phyloP scores from a whole-genome alignment of 1,140 invertebrate genomes.

The Brachionus asplanchnoidis region DNA sequence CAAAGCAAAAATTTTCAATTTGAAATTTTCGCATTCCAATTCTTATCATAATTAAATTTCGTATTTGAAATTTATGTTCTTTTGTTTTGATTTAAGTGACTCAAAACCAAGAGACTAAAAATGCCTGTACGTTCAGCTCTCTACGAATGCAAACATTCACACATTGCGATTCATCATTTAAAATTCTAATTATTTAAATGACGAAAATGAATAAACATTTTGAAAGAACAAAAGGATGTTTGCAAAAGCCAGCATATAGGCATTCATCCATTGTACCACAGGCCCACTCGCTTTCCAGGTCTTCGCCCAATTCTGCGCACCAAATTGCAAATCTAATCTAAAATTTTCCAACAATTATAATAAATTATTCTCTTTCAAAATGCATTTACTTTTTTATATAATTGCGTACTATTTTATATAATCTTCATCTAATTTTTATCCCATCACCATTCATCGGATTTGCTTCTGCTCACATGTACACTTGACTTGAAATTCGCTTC shows the following conservation, averaged over 20 bases:
- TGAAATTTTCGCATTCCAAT: neutral
- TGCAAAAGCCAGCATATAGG: neutral
- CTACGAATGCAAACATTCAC: neutral
- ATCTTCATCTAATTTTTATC: slow-evolving; percentile 12
- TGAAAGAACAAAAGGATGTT: neutral
- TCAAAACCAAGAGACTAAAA: slow-evolving; percentile 13
- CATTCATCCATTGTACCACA: neutral
- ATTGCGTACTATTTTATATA: slow-evolving; percentile 30
- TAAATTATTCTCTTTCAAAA: neutral
- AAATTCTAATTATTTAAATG: neutral
- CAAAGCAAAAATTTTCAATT: neutral
- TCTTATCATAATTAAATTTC: slow-evolving; percentile 30
- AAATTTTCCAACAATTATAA: slow-evolving; percentile 9
- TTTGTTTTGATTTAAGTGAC: neutral
- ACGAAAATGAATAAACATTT: neutral
- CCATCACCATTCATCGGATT: neutral
- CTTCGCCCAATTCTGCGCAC: neutral
- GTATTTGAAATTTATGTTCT: neutral
- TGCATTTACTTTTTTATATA: neutral
- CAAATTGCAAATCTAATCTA: neutral
- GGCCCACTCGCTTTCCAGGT: neutral
- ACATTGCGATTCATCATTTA: neutral
- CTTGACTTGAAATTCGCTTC: neutral
- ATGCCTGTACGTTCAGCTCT: neutral
- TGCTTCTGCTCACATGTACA: neutral